phyloP scores from a whole-genome alignment of 1,140 invertebrate species.

The Oedothorax gibbosus region DNA sequence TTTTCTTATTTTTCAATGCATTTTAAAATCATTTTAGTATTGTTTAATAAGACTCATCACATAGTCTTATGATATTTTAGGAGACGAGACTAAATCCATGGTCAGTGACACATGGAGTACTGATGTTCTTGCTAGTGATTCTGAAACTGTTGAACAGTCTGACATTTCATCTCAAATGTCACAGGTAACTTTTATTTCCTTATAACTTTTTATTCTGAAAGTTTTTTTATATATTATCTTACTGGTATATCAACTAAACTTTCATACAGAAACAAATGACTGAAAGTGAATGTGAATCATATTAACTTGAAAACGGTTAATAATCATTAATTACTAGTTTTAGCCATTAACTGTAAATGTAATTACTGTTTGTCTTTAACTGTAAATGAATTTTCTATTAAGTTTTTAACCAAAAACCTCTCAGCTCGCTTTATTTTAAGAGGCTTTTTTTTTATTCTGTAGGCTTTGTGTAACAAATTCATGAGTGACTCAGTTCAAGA shows the following conservation, averaged over 20 bases:
- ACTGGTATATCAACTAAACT: not conserved
- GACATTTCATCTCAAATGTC: constrained; percentile 64
- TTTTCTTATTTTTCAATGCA: not conserved
- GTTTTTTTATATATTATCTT: not conserved
- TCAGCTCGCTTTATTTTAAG: too few species aligned
- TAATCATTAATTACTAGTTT: too few species aligned
- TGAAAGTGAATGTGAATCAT: too few species aligned
- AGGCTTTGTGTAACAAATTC: too few species aligned
- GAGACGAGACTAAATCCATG: constrained; percentile 92
- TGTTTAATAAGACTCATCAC: not conserved
- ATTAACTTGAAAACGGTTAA: too few species aligned
- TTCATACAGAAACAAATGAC: too few species aligned
- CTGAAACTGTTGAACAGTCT: constrained; percentile 78
- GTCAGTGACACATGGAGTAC: constrained; percentile 98
- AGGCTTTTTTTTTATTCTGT: too few species aligned
- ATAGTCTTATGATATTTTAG: constrained; percentile 61
- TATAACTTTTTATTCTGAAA: not conserved
- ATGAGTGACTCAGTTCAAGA: too few species aligned
- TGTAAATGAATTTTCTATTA: not conserved
- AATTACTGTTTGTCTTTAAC: too few species aligned
- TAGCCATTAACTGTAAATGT: too few species aligned
- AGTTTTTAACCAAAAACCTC: too few species aligned
- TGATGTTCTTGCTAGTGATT: constrained; percentile 94
- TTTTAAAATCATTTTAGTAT: not conserved
- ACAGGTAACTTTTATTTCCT: constrained; percentile 27